phyloP scores from a whole-genome alignment of 2,888 invertebrate species.

The Melanargia galathea region DNA sequence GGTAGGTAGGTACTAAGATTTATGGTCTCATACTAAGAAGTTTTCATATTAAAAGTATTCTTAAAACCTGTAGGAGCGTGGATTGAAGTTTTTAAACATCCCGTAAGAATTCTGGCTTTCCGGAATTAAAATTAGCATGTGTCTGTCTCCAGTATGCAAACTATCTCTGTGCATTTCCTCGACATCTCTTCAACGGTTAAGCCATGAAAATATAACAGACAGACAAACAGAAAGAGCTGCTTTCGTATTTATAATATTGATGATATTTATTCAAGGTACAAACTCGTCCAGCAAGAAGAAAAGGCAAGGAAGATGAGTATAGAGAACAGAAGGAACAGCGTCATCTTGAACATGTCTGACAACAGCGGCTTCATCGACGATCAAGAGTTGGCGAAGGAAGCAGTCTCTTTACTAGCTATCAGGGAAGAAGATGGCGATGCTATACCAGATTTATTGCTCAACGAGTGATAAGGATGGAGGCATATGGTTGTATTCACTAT shows the following conservation, averaged over 20 bases:
- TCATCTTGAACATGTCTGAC: slow-evolving; percentile 56
- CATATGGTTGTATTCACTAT: background rate
- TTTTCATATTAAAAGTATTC: too few species aligned
- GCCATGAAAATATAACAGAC: too few species aligned
- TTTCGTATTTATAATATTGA: background rate
- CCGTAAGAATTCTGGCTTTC: too few species aligned
- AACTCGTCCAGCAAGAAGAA: slow-evolving; percentile 50
- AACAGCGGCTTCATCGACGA: slow-evolving; percentile 56
- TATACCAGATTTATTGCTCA: slow-evolving; percentile 52
- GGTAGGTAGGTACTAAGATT: too few species aligned
- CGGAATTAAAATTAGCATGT: too few species aligned
- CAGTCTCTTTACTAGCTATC: slow-evolving; percentile 62
- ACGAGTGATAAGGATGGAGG: slow-evolving; percentile 36
- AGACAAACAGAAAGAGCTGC: too few species aligned
- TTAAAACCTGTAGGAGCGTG: too few species aligned
- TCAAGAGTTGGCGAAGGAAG: slow-evolving; percentile 61
- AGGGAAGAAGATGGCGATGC: slow-evolving; percentile 59
- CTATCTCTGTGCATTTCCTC: too few species aligned
- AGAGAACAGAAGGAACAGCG: slow-evolving; percentile 52
- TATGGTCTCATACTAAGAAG: too few species aligned
- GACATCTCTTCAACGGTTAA: too few species aligned
- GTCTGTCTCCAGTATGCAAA: too few species aligned
- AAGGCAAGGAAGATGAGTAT: slow-evolving; percentile 41
- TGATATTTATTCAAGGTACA: slow-evolving; percentile 45
- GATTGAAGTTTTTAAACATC: too few species aligned